Percentiles rank a stretch among this genome's conserved stretches.
Conservation (phyloP, 1,140 invertebrate genomes). For the Oreohelix idahoensis region DNA sequence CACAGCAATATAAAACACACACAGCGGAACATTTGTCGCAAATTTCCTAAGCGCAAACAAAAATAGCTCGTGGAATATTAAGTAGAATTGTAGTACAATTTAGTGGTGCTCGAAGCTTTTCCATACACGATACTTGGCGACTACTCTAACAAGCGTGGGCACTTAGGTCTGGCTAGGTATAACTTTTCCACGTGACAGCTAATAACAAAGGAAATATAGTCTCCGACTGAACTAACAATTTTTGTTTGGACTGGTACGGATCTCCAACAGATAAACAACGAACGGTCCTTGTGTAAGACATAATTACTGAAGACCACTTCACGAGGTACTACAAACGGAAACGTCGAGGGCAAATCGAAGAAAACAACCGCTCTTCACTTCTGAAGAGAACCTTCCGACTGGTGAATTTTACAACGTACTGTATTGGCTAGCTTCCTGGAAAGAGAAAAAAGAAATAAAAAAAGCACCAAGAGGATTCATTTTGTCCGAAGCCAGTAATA, state of each 20-base stretch:
- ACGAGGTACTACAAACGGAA: neutral
- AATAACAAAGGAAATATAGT: neutral
- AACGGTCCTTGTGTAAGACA: neutral
- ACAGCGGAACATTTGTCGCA: neutral
- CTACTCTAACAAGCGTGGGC: neutral
- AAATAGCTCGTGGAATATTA: neutral
- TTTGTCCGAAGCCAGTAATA: neutral
- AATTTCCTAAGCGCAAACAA: neutral
- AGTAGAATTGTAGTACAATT: neutral
- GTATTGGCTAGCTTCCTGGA: neutral
- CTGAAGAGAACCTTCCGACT: neutral
- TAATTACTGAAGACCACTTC: slow-evolving; percentile 1
- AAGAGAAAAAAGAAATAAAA: neutral
- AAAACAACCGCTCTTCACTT: neutral
- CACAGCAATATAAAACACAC: too few species aligned
- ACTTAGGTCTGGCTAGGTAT: neutral
- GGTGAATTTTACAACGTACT: neutral
- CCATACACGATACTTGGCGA: neutral
- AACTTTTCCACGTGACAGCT: neutral
- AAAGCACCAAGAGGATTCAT: neutral
- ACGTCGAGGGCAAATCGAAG: slow-evolving; percentile 3
- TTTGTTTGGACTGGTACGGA: neutral
- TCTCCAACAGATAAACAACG: neutral
- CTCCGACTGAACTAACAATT: neutral
- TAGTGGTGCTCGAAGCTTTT: neutral